Conservation (phyloP, 2,113 vertebrate species). For the Hymenochirus boettgeri region DNA sequence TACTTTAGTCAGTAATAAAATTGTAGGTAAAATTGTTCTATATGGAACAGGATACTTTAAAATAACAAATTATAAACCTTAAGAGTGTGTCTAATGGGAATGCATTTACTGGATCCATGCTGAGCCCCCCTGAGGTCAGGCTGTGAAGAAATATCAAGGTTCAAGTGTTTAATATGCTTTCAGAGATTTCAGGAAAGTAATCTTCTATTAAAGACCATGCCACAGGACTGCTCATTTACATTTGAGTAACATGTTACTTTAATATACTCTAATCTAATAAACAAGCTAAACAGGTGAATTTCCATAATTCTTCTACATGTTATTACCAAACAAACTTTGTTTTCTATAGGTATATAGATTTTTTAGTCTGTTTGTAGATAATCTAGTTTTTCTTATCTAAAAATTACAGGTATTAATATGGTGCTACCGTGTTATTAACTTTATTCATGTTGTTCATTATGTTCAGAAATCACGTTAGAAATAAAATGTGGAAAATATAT, state of each 20-base stretch:
- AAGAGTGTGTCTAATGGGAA: conserved; percentile 26
- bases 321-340: no score
- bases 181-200: conserved; percentile 17
- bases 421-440: no score
- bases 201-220: conserved; percentile 23
- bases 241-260: conserved; percentile 11
- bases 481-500: no score
- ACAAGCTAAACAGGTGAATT: conserved; percentile 27
- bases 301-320: no score
- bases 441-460: no score
- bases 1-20: conserved; percentile 6
- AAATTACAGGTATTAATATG: no score
- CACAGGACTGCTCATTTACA: conserved; percentile 5
- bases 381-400: no score
- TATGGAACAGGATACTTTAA: conserved; percentile 14
- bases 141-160: conserved; percentile 29
- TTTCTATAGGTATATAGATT: no score
- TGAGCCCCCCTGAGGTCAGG: conserved; percentile 20
- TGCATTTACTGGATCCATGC: conserved; percentile 18
- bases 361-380: no score
- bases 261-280: conserved; percentile 16
- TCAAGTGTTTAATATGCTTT: conserved; percentile 21
- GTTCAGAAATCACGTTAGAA: no score
- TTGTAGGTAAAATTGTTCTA: background rate
- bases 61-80: conserved; percentile 27